These are phyloP conservation scores for Uropetala carovei DNA, from an alignment of 2,888 invertebrate species.

Conservation along the genomic window DNA sequence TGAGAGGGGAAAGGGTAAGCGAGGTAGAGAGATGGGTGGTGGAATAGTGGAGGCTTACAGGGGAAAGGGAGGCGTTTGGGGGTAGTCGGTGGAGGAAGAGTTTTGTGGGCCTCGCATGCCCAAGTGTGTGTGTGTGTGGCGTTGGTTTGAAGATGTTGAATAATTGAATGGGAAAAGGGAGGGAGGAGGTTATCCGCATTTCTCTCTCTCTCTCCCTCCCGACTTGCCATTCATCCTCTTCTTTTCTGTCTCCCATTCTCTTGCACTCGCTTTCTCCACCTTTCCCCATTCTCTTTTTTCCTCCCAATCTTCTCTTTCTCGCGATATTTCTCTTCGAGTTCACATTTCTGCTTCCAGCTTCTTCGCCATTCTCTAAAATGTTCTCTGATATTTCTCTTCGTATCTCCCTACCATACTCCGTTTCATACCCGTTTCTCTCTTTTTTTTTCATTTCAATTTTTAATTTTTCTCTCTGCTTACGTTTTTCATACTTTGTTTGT, in stretches of 20 bases:
- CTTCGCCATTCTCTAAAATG: too few relatives aligned
- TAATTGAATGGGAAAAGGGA: constrained; percentile 31
- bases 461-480: too few relatives aligned
- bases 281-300: neutral
- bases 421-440: too few relatives aligned
- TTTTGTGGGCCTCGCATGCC: neutral
- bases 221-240: neutral
- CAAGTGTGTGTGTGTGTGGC: constrained; percentile 27
- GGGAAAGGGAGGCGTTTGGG: neutral
- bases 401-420: too few relatives aligned
- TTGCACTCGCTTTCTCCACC: neutral
- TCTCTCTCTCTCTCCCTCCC: constrained; percentile 23
- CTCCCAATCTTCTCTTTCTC: too few relatives aligned
- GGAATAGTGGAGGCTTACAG: neutral
- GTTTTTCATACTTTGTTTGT: too few relatives aligned
- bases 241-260: neutral
- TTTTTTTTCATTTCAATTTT: too few relatives aligned
- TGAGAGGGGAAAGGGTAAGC: neutral
- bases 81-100: neutral
- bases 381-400: too few relatives aligned
- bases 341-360: too few relatives aligned
- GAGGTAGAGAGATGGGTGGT: neutral
- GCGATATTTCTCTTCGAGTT: too few relatives aligned
- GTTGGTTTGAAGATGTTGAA: constrained; percentile 57
- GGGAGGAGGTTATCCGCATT: constrained; percentile 6